Evolutionary conservation across 64 coral and sea anemone genomes (phyloP).

Genomic region (Platygyra sinensis): DNA sequence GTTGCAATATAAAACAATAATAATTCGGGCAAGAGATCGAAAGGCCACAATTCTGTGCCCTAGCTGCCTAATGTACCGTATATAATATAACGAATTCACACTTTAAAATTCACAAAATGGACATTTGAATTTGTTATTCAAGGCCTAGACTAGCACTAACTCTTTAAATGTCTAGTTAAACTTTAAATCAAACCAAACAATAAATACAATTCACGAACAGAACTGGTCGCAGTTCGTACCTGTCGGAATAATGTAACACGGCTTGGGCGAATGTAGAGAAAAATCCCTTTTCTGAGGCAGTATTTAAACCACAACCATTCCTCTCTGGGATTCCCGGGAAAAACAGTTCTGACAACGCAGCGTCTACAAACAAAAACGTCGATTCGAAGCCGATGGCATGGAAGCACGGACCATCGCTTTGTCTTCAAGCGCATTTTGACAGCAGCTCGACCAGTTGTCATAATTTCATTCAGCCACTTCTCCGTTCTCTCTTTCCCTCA

Average conservation of each 20-base stretch:
- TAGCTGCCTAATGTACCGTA: background rate
- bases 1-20: slow-evolving; percentile 18
- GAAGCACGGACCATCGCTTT: background rate
- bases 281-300: slow-evolving; percentile 88
- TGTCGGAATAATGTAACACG: slow-evolving; percentile 65
- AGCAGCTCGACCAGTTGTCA: background rate
- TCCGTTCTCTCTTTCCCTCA: background rate
- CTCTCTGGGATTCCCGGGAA: slow-evolving; percentile 75
- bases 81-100: background rate
- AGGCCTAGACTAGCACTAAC: background rate
- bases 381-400: slow-evolving; percentile 14
- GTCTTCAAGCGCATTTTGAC: slow-evolving; percentile 18
- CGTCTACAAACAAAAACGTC: slow-evolving; percentile 29
- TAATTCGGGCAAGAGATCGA: slow-evolving; percentile 25
- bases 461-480: background rate
- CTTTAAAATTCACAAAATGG: background rate
- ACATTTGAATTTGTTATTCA: background rate
- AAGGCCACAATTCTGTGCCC: background rate
- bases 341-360: slow-evolving; percentile 66
- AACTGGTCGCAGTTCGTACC: slow-evolving; percentile 44
- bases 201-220: slow-evolving; percentile 3
- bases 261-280: slow-evolving; percentile 29
- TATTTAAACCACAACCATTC: slow-evolving; percentile 97
- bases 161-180: background rate
- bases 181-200: background rate